These are phyloP conservation scores for Chlorops oryzae DNA, from an alignment of 1,140 invertebrate species.

Conservation along the genomic window DNA sequence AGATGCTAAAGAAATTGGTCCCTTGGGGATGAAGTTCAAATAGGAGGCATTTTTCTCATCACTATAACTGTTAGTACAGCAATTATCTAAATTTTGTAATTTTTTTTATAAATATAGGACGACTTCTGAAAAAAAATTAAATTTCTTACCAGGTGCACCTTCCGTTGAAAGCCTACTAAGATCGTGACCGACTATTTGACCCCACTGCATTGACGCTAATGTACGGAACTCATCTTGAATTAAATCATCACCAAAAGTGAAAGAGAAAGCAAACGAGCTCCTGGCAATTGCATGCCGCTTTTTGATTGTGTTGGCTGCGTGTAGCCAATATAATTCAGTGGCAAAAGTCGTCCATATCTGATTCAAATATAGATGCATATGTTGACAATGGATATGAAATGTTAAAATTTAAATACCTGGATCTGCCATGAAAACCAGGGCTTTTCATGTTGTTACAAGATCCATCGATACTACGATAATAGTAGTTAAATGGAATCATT, in stretches of 20 bases:
- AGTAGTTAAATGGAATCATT: constrained; percentile 49
- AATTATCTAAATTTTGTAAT: constrained; percentile 19
- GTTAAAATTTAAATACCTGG: constrained; percentile 47
- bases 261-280: constrained; percentile 63
- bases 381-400: not conserved
- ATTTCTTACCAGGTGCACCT: constrained; percentile 62
- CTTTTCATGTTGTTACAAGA: constrained; percentile 76
- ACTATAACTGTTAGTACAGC: constrained; percentile 38
- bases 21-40: constrained; percentile 76
- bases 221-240: constrained; percentile 62
- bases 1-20: constrained; percentile 60
- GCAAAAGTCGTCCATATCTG: constrained; percentile 66
- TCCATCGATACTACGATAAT: constrained; percentile 75
- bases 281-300: constrained; percentile 58
- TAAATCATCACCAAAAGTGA: constrained; percentile 58
- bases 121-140: not conserved
- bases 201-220: constrained; percentile 74
- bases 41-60: constrained; percentile 63
- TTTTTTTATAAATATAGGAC: constrained; percentile 8
- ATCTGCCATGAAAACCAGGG: constrained; percentile 67
- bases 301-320: constrained; percentile 56
- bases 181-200: constrained; percentile 81
- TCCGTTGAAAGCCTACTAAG: constrained; percentile 64
- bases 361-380: constrained; percentile 4
- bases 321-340: constrained; percentile 70